Evolutionary conservation across 2,797 vertebrate genomes (phyloP), one percentile per base, ranked within the genome.

Genomic region (Pachyuromys duprasi): DNA sequence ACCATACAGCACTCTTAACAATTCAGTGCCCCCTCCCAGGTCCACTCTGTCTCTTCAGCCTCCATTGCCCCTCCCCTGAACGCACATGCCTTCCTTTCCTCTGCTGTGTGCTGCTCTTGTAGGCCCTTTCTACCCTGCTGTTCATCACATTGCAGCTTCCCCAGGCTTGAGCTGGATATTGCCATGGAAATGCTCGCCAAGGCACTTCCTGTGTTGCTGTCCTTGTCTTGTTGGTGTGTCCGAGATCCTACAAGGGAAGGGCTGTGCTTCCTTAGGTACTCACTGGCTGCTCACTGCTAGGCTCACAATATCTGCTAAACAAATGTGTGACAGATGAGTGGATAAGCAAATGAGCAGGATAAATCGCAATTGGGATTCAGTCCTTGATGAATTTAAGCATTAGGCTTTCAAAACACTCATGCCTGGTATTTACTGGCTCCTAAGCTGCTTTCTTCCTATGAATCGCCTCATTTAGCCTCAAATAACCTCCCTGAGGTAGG

Each of bases 11-110:
- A 55, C 8, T n/a, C 5, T 49, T 45, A 26, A 72, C 18, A 31
- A 45, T 26, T 83, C 60, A n/a, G 5, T 78, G 53, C 5, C 63
- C 49, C 6, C 4, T 1, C 3, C 1, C 2, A 2, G 18, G 36
- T 13, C 31, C 60, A 13, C 53, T 31, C 20, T 86, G 3, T 28
- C 24, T 67, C 65, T 39, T 55, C 24, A 7, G n/a, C 28, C 18
- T 36, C 42, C 1, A 0, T 8, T 2, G 0, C 45, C 22, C 45
- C 12, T 15, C 6, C 45, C 45, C 83, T 9, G 2, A 22, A 15
- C n/a, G 42, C 20, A 26, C 0, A 67, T 4, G 13, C 4, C 72
- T 67, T 60, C 8, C 39, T 45, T 72, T 22, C 26, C 2, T 65
- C 78, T 33, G 17, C 24, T 5, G 31, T 4, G 24, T 55, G 31